A percentile compares a stretch with the other conserved stretches of the same genome.
Conservation (phyloP, 2,113 vertebrate genomes). For the Cochlearius cochlearius region DNA sequence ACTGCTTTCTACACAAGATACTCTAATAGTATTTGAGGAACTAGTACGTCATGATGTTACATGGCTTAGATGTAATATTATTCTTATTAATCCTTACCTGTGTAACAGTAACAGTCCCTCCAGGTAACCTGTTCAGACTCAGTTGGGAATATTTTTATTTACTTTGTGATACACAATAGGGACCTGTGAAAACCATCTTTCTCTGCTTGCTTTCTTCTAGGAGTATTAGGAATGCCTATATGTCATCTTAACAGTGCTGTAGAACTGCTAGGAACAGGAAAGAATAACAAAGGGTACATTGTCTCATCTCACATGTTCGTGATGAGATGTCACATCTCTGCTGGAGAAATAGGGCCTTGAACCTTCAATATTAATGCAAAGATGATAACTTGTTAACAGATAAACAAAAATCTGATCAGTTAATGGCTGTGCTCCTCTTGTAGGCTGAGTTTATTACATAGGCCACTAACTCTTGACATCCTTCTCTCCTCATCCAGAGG, state of each 20-base stretch:
- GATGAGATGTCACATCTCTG: neutral
- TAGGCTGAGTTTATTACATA: neutral
- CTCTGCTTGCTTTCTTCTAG: neutral
- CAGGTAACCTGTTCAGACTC: neutral
- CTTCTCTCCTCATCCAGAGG: neutral
- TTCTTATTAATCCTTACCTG: neutral
- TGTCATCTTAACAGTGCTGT: neutral
- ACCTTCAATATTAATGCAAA: neutral
- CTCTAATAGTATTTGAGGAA: neutral
- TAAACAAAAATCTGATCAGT: neutral
- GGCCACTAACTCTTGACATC: neutral
- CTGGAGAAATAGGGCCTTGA: neutral
- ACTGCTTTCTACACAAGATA: neutral
- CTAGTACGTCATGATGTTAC: neutral
- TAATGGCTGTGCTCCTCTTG: neutral
- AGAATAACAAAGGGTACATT: neutral
- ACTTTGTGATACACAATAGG: neutral
- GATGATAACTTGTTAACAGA: neutral
- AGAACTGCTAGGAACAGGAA: neutral
- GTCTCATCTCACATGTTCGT: neutral
- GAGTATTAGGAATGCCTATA: neutral
- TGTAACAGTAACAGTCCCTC: neutral
- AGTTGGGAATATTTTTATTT: neutral
- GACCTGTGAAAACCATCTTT: neutral
- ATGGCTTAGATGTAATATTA: neutral